These are phyloP conservation scores for Cryptocephalus moraei DNA, from an alignment of 2,888 invertebrate genomes.

Conservation along the genomic window DNA sequence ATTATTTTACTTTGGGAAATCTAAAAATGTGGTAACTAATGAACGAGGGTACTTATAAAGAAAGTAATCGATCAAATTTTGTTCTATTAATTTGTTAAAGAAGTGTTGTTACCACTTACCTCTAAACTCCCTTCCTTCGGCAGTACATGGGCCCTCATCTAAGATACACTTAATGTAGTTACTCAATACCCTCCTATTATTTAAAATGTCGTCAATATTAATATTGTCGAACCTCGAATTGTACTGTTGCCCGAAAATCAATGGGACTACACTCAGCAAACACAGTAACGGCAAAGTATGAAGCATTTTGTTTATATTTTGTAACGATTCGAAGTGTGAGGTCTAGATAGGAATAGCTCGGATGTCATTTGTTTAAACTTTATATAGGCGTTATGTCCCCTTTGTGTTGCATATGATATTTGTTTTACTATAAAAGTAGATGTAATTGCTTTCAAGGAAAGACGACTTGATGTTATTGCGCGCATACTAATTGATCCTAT, in stretches of 20 bases:
- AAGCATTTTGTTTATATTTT: too few species aligned
- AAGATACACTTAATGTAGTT: conserved; percentile 58
- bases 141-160: conserved; percentile 53
- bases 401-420: too few species aligned
- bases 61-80: too few species aligned
- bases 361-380: too few species aligned
- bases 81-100: too few species aligned
- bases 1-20: too few species aligned
- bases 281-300: background rate
- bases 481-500: background rate
- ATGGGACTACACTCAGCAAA: conserved; percentile 2
- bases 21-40: too few species aligned
- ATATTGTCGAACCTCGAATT: conserved; percentile 30
- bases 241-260: conserved; percentile 12
- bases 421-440: background rate
- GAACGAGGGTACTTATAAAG: too few species aligned
- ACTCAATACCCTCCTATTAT: conserved; percentile 51
- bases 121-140: conserved; percentile 51
- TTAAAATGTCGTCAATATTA: conserved; percentile 54
- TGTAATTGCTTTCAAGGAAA: conserved; percentile 1
- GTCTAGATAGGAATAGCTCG: too few species aligned
- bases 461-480: background rate
- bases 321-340: too few species aligned
- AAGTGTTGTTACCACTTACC: conserved; percentile 25
- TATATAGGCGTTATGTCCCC: too few species aligned